These are phyloP conservation scores for Cyphomyrus discorhynchus DNA, from an alignment of 2,113 vertebrate species.

Conservation along the genomic window DNA sequence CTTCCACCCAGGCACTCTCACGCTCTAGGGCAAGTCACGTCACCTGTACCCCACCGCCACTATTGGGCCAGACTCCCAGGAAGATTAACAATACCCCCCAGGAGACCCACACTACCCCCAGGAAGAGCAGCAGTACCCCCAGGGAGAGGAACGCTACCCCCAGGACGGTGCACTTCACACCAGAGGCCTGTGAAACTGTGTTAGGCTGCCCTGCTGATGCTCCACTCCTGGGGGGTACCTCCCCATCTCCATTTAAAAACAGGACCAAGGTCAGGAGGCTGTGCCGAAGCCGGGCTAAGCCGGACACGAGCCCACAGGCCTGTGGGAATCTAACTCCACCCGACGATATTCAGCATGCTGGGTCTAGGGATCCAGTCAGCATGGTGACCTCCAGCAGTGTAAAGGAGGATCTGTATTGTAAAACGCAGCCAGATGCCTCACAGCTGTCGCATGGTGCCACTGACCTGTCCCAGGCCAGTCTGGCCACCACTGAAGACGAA, in stretches of 20 bases:
- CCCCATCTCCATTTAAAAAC: constrained; percentile 23
- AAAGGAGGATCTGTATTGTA: not conserved
- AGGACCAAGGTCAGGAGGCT: not conserved
- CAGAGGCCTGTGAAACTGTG: not conserved
- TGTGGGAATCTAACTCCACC: constrained; percentile 5
- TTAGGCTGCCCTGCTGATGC: not conserved
- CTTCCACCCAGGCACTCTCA: constrained; percentile 39
- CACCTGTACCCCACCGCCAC: constrained; percentile 21
- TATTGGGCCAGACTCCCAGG: not conserved
- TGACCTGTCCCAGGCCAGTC: constrained; percentile 45
- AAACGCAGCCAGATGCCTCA: constrained; percentile 33
- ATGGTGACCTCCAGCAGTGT: not conserved
- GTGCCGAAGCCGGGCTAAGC: not conserved
- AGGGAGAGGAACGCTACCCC: not conserved
- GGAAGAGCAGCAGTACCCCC: not conserved
- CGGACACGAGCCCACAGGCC: constrained; percentile 19
- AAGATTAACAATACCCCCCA: not conserved
- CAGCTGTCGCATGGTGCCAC: constrained; percentile 28
- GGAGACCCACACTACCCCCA: not conserved
- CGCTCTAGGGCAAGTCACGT: constrained; percentile 45
- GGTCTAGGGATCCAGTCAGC: not conserved
- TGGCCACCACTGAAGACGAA: constrained; percentile 37
- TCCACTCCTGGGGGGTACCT: not conserved
- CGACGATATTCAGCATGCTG: not conserved
- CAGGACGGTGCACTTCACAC: not conserved